phyloP scores from a whole-genome alignment of 2,113 vertebrate species.

The Sinocyclocheilus anshuiensis region DNA sequence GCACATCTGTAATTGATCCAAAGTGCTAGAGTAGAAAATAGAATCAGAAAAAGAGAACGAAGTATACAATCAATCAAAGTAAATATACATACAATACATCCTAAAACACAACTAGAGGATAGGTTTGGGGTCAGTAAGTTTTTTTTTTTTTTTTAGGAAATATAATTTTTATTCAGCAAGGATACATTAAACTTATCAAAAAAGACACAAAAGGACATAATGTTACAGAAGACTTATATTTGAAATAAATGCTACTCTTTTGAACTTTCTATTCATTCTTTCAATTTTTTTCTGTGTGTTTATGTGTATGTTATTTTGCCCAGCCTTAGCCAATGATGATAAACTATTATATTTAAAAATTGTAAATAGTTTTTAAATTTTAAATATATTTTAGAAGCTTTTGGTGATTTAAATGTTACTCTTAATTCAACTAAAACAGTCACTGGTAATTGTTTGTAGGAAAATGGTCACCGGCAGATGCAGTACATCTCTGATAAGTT shows the following conservation, averaged over 20 bases:
- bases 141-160: not conserved
- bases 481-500: slow-evolving; percentile 81
- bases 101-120: too few relatives aligned
- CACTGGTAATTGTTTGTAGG: slow-evolving; percentile 68
- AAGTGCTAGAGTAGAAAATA: too few relatives aligned
- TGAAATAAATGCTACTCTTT: not conserved
- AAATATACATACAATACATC: not conserved
- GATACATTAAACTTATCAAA: not conserved
- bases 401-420: not conserved
- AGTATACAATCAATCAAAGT: too few relatives aligned
- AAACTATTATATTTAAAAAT: not conserved
- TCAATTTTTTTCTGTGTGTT: not conserved
- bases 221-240: not conserved
- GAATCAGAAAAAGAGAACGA: too few relatives aligned
- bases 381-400: not conserved
- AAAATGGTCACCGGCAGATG: slow-evolving; percentile 79
- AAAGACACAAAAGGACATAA: too few relatives aligned
- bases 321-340: not conserved
- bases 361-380: not conserved
- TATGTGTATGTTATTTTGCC: not conserved
- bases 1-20: too few relatives aligned
- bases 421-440: not conserved
- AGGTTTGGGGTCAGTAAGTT: too few relatives aligned
- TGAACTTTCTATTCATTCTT: too few relatives aligned
- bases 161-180: not conserved